Evolutionary conservation across 2,888 invertebrate species (phyloP), one percentile per base, ranked within the genome.

Genomic region (Amiota mariae): DNA sequence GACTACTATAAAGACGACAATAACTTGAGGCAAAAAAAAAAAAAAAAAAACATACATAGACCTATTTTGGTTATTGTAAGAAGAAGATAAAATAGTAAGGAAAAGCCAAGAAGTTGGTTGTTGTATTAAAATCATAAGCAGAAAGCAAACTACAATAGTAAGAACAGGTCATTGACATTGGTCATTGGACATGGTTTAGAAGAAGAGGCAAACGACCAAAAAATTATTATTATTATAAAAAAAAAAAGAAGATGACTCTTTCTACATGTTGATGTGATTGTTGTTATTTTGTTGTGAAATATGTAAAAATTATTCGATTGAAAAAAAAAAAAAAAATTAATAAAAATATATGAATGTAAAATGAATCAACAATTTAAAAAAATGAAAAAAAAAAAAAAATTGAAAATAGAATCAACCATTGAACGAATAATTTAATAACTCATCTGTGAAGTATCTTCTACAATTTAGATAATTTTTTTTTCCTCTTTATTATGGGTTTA

Each of bases 181-280:
- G 6, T 63, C n/a, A n/a, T n/a, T n/a, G n/a, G n/a, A n/a, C n/a
- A n/a, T n/a, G n/a, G 63, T 36, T 36, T 2, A 36, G 36, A 36
- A 36, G 36, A 36, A 63, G 63, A 63, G 63, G 63, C 63, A 63
- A 63, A 63, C 63, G n/a, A 63, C 63, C 63, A 63, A 63, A 63
- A 63, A 63, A 63, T 63, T 63, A n/a, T 46, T 63, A 63, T 63
- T 63, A 36, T 36, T 36, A 36, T 36, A 36, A 4, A 36, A 36
- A 36, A 36, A 36, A 36, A 36, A 36, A 36, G 8, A 46, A 63
- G 63, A 63, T 63, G 46, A 36, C 36, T 36, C 36, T 63, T 63
- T 46, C 15, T 59, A 20, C 10, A 59, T 20, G 0, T 18, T 6
- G 9, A 15, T 54, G 13, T 54, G 54, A n/a, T 54, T 54, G 54